Evolutionary conservation across 2,888 invertebrate species (phyloP).

Genomic region (Calliopum simillimum): DNA sequence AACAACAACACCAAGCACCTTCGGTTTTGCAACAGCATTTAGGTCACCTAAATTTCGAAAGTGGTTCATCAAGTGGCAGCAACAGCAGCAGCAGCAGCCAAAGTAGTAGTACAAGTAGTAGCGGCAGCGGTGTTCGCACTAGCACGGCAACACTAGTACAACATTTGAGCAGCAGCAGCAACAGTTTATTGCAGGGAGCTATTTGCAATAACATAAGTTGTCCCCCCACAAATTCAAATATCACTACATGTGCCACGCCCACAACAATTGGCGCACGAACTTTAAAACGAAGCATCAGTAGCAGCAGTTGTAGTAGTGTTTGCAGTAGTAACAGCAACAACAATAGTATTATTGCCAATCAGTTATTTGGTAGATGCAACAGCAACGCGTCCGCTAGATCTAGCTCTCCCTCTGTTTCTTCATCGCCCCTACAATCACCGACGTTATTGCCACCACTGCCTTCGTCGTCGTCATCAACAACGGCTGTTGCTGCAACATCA

Average conservation of each 20-base stretch:
- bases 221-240: slow-evolving; percentile 6
- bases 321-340: slow-evolving; percentile 49
- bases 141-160: slow-evolving; percentile 59
- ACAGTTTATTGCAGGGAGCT: slow-evolving; percentile 58
- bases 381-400: slow-evolving; percentile 27
- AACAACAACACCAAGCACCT: slow-evolving; percentile 42
- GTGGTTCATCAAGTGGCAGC: slow-evolving; percentile 52
- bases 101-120: slow-evolving; percentile 19
- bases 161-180: slow-evolving; percentile 52
- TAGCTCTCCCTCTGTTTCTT: slow-evolving; percentile 49
- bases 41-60: slow-evolving; percentile 64
- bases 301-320: slow-evolving; percentile 51
- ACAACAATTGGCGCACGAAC: not conserved
- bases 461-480: not conserved
- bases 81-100: slow-evolving; percentile 35
- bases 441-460: slow-evolving; percentile 23
- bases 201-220: slow-evolving; percentile 52
- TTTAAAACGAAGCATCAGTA: slow-evolving; percentile 43
- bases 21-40: slow-evolving; percentile 65
- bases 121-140: slow-evolving; percentile 45
- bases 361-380: slow-evolving; percentile 51
- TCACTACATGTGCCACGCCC: not conserved
- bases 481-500: not conserved
- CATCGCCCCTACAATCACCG: slow-evolving; percentile 38
- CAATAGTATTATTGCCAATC: slow-evolving; percentile 62